Base-by-base conservation (phyloP, 2,888 invertebrate genomes). In the Lasioglossum malachurum region DNA sequence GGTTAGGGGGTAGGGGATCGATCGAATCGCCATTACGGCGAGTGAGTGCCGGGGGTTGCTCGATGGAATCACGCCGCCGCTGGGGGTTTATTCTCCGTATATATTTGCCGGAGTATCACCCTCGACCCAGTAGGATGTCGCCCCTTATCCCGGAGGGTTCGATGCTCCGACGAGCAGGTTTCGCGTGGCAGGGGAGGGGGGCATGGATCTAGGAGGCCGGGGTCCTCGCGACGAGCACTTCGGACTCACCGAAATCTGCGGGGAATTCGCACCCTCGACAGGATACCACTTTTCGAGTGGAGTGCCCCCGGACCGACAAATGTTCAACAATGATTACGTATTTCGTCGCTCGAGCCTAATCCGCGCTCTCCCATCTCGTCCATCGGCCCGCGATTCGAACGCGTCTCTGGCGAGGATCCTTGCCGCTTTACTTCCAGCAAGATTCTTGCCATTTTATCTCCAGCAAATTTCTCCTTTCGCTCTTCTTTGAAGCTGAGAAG, bases 21-120 rank as follows among this genome's bases (percentile, higher is more conserved):
- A 95, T 95, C 94, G 94, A 92, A 95, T 95, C 93, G 94, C 95
- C 95, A 95, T 95, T 95, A 94, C 93, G 92, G 90, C 89, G 94
- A 94, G 94, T 93, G 94, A 94, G 94, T 93, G 85, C 85, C 89
- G 89, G 90, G 64, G 91, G 90, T 89, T 91, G 91, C 92, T 93
- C 92, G 94, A 94, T 95, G 93, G 94, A 95, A 95, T 95, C 94
- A 94, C 94, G 93, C 92, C 93, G 92, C 93, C 93, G 92, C 92
- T 91, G 91, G 92, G 93, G 94, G 94, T 94, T 95, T 94, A 94
- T 94, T 93, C 93, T 92, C 89, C 92, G 92, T 94, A 93, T 94
- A 95, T 94, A 94, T 94, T 93, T 94, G 93, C 94, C 91, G 92
- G 92, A 93, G 91, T 94, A 94, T 94, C 93, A 94, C 93, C 94